Percentiles rank a stretch among this genome's conserved stretches.
phyloP scores from a whole-genome alignment of 2,797 vertebrate genomes.

The Poecilia wingei region DNA sequence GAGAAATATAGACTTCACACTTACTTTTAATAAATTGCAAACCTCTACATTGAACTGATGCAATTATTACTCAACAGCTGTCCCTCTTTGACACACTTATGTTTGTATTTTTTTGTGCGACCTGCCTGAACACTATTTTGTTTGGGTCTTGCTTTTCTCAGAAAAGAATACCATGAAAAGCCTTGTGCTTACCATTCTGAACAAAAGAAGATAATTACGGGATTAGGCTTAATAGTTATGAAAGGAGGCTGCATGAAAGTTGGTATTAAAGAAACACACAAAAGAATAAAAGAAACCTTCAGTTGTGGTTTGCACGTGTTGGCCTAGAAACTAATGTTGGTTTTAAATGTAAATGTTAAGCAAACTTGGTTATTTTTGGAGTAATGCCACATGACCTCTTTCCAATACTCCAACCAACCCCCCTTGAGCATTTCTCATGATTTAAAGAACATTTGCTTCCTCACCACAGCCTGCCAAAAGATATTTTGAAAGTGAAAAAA shows the following conservation, averaged over 20 bases:
- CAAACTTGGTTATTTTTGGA: not conserved
- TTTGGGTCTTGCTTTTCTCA: not conserved
- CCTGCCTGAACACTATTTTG: not conserved
- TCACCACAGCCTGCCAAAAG: conserved; percentile 1
- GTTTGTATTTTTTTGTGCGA: not conserved
- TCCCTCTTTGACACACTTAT: not conserved
- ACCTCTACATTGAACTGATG: not conserved
- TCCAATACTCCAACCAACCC: not conserved
- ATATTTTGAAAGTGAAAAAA: not conserved
- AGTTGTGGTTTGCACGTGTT: not conserved
- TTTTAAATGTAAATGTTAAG: not conserved
- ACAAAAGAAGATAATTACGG: not conserved
- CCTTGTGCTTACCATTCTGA: not conserved
- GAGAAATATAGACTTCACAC: not conserved
- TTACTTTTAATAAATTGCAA: not conserved
- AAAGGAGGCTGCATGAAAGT: not conserved
- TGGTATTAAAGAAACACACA: not conserved
- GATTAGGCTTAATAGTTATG: not conserved
- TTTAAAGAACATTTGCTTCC: not conserved
- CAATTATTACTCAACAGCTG: not conserved
- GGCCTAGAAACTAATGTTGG: not conserved
- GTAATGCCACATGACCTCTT: not conserved
- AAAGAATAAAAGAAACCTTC: not conserved
- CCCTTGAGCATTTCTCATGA: not conserved
- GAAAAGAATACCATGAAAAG: not conserved